Percentiles rank a stretch among this genome's conserved stretches.
phyloP scores from a whole-genome alignment of 2,113 vertebrate species.

The Ranitomeya variabilis region DNA sequence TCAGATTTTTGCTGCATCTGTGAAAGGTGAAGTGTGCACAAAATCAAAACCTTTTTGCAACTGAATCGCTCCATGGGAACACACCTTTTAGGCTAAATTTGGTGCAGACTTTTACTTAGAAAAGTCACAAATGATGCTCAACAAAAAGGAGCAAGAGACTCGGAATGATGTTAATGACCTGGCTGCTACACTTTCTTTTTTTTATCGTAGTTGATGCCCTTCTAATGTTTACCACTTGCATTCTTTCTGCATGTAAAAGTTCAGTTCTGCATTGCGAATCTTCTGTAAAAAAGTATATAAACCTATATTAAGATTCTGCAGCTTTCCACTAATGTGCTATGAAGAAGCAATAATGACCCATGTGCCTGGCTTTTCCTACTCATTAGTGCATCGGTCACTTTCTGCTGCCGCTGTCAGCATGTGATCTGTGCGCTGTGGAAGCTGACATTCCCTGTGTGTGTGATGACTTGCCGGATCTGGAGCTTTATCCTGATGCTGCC shows the following conservation, averaged over 20 bases:
- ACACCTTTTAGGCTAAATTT: too few species aligned
- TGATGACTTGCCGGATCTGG: background rate
- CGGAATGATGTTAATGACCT: too few species aligned
- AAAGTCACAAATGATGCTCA: too few species aligned
- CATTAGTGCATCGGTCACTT: background rate
- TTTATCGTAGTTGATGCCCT: too few species aligned
- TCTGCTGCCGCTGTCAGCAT: background rate
- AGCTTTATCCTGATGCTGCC: background rate
- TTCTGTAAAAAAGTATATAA: background rate
- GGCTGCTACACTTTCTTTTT: too few species aligned
- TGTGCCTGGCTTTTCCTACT: conserved; percentile 20
- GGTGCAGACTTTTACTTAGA: too few species aligned
- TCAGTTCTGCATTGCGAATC: background rate
- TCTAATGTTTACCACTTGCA: too few species aligned
- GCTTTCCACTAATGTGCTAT: conserved; percentile 26
- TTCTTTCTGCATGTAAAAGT: background rate
- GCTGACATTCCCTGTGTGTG: background rate
- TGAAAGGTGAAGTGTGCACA: too few species aligned
- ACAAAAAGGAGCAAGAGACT: too few species aligned
- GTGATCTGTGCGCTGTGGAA: background rate
- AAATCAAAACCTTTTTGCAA: too few species aligned
- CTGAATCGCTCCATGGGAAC: too few species aligned
- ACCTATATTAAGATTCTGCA: background rate
- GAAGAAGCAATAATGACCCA: background rate
- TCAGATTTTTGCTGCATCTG: too few species aligned